Evolutionary conservation across 2,888 invertebrate species (phyloP).

Genomic region (Brachynemurus nebulosus): DNA sequence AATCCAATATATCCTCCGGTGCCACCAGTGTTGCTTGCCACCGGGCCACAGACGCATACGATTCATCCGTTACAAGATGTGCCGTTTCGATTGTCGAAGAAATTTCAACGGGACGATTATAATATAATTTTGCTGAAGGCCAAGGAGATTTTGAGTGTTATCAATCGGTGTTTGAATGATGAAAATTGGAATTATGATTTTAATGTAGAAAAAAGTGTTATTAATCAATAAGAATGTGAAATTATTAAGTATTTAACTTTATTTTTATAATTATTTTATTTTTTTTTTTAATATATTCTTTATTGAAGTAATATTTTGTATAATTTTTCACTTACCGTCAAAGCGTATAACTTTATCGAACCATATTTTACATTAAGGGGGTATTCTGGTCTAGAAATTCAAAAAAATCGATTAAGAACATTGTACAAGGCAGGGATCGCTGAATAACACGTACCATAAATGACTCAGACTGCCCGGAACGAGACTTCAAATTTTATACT

Average conservation of each 20-base stretch:
- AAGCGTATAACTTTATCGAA: too few relatives aligned
- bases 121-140: neutral
- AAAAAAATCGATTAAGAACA: too few relatives aligned
- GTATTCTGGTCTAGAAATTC: too few relatives aligned
- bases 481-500: too few relatives aligned
- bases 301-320: neutral
- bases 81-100: neutral
- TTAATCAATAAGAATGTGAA: neutral
- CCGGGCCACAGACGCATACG: neutral
- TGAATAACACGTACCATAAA: too few relatives aligned
- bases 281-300: neutral
- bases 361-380: too few relatives aligned
- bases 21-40: neutral
- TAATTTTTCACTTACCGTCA: too few relatives aligned
- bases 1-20: neutral
- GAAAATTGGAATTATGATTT: neutral
- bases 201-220: neutral
- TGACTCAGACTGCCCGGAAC: too few relatives aligned
- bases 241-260: neutral
- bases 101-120: neutral
- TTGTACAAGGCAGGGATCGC: too few relatives aligned
- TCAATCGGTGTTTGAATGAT: neutral
- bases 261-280: neutral
- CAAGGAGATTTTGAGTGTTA: neutral
- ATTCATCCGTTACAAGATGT: neutral